These are phyloP conservation scores for Solenopsis invicta DNA, from an alignment of 1,140 invertebrate species.

Conservation along the genomic window DNA sequence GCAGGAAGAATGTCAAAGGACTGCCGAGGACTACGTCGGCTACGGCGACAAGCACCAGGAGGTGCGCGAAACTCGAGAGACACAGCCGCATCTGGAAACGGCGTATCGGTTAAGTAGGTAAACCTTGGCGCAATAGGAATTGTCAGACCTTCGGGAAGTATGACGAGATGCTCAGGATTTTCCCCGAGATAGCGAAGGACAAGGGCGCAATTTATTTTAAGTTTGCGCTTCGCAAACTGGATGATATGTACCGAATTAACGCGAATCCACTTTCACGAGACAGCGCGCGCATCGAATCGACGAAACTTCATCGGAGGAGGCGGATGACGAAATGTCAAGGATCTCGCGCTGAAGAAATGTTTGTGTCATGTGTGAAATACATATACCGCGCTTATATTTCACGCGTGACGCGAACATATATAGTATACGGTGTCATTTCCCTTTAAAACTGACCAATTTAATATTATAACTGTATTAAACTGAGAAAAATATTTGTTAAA, in stretches of 20 bases:
- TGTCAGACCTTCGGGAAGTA: no score
- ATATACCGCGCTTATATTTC: background rate
- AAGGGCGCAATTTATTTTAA: background rate
- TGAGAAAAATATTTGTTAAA: no score
- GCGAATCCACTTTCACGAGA: background rate
- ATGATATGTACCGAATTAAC: background rate
- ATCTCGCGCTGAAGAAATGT: background rate
- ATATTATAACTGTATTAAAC: no score
- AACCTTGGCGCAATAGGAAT: background rate
- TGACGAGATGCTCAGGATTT: background rate
- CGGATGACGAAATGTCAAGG: background rate
- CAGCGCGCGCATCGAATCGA: background rate
- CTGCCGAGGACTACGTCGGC: background rate
- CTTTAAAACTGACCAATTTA: no score
- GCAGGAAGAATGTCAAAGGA: background rate
- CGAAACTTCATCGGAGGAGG: background rate
- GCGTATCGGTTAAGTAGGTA: background rate
- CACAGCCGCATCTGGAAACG: constrained; percentile 21
- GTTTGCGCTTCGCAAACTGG: background rate
- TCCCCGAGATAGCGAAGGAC: background rate
- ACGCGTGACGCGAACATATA: background rate
- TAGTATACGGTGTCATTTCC: no score
- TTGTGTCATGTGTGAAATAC: background rate
- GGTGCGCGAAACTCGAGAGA: background rate
- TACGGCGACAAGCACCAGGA: constrained; percentile 5